A percentile compares a stretch with the other conserved stretches of the same genome.
Evolutionary conservation across 1,140 invertebrate species (phyloP).

Genomic region (Vanessa tameamea): DNA sequence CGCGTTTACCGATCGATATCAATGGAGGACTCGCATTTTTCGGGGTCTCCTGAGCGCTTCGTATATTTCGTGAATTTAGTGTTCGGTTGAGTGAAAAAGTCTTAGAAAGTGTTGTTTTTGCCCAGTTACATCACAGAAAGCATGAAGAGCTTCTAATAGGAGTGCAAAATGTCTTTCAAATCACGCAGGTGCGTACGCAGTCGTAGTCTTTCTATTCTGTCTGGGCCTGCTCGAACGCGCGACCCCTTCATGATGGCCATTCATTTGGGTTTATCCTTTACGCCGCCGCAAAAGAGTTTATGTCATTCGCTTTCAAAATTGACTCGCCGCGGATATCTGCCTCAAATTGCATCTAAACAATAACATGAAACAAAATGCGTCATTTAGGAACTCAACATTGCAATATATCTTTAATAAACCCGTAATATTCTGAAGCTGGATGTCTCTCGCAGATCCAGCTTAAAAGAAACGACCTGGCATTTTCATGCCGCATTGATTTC

Average conservation of each 20-base stretch:
- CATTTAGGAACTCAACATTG: slow-evolving; percentile 35
- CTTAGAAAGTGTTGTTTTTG: slow-evolving; percentile 72
- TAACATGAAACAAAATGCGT: slow-evolving; percentile 64
- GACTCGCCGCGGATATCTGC: slow-evolving; percentile 58
- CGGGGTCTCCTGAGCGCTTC: slow-evolving; percentile 70
- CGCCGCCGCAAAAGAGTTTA: slow-evolving; percentile 79
- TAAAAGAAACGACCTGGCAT: slow-evolving; percentile 17
- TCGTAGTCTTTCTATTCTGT: slow-evolving; percentile 89
- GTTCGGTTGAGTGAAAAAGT: slow-evolving; percentile 70
- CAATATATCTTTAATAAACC: slow-evolving; percentile 18
- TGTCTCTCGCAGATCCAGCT: slow-evolving; percentile 21
- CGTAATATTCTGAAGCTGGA: slow-evolving; percentile 19
- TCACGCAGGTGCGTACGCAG: slow-evolving; percentile 95
- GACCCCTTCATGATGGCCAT: slow-evolving; percentile 80
- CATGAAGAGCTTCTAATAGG: slow-evolving; percentile 68
- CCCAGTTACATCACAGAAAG: slow-evolving; percentile 77
- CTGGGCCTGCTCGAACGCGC: slow-evolving; percentile 88
- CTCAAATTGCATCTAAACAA: slow-evolving; percentile 70
- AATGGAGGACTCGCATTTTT: slow-evolving; percentile 80
- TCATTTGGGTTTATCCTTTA: slow-evolving; percentile 81
- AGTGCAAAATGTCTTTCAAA: slow-evolving; percentile 81
- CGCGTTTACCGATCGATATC: slow-evolving; percentile 80
- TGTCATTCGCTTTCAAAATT: slow-evolving; percentile 74
- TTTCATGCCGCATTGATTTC: slow-evolving; percentile 18
- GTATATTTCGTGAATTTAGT: slow-evolving; percentile 70